phyloP scores from a whole-genome alignment of 2,888 invertebrate species.

The Temnothorax rugatulus region DNA sequence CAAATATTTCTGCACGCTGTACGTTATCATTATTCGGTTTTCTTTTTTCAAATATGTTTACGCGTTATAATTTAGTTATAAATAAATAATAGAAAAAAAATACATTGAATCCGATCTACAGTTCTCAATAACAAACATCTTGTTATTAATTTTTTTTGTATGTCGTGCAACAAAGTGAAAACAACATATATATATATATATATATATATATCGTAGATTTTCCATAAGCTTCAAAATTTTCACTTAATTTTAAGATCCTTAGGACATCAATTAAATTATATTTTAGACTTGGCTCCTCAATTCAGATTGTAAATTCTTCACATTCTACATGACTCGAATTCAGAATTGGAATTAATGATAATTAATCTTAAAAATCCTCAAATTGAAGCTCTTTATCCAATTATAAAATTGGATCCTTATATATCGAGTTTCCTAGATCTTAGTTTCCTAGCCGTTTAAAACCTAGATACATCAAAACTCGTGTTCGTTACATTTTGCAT shows the following conservation, averaged over 20 bases:
- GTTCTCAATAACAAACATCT: conserved; percentile 18
- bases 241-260: neutral
- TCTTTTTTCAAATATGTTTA: conserved; percentile 69
- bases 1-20: conserved; percentile 52
- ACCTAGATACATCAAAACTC: conserved; percentile 10
- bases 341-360: neutral
- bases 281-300: neutral
- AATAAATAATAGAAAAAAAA: conserved; percentile 15
- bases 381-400: conserved; percentile 1
- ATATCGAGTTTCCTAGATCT: neutral
- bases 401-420: conserved; percentile 3
- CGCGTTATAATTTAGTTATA: conserved; percentile 42
- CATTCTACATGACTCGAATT: neutral
- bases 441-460: neutral
- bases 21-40: conserved; percentile 49
- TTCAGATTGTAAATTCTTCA: conserved; percentile 1
- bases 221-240: neutral
- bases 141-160: neutral
- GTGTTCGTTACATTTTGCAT: conserved; percentile 17
- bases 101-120: conserved; percentile 25
- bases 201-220: neutral
- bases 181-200: neutral
- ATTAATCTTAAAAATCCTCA: conserved; percentile 1
- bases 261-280: neutral
- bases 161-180: conserved; percentile 10